Evolutionary conservation across 1,140 invertebrate genomes (phyloP).

Genomic region (Caenorhabditis briggsae): DNA sequence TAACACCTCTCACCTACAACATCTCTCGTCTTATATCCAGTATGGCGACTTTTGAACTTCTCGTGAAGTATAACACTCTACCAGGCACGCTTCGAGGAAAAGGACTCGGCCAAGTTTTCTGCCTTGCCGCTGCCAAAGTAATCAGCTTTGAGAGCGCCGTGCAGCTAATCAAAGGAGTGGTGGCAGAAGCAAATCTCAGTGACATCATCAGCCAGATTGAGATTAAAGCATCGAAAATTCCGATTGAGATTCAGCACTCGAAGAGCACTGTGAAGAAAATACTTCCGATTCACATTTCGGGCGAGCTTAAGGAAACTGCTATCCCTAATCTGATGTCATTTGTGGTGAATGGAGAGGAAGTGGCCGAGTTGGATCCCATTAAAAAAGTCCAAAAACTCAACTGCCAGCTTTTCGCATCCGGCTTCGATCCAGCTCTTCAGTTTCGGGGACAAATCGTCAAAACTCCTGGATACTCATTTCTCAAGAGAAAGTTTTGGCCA

Average conservation of each 20-base stretch:
- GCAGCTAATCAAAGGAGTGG: slow-evolving; percentile 31
- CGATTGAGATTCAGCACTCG: slow-evolving; percentile 27
- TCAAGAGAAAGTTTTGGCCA: slow-evolving; percentile 61
- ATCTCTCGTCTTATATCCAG: slow-evolving; percentile 27
- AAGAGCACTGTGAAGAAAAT: slow-evolving; percentile 33
- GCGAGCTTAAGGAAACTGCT: slow-evolving; percentile 33
- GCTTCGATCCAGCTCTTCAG: slow-evolving; percentile 1
- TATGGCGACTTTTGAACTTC: slow-evolving; percentile 37
- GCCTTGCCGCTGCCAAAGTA: slow-evolving; percentile 13
- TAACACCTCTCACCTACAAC: slow-evolving; percentile 24
- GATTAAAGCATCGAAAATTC: slow-evolving; percentile 6
- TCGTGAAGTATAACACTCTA: slow-evolving; percentile 11
- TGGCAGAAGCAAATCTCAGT: slow-evolving; percentile 17
- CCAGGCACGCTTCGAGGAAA: slow-evolving; percentile 23
- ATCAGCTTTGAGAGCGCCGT: slow-evolving; percentile 41
- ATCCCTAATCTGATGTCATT: slow-evolving; percentile 23
- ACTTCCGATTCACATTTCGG: slow-evolving; percentile 16
- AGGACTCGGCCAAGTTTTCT: slow-evolving; percentile 34
- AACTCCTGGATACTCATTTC: slow-evolving; percentile 59
- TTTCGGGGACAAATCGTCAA: slow-evolving; percentile 29
- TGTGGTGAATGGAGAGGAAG: slow-evolving; percentile 38
- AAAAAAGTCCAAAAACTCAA: slow-evolving; percentile 15
- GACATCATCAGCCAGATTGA: background rate
- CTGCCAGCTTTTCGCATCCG: slow-evolving; percentile 48
- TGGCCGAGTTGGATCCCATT: slow-evolving; percentile 24